Base-by-base conservation (phyloP, 2,888 invertebrate genomes). In the Heteromyza rotundicornis region DNA sequence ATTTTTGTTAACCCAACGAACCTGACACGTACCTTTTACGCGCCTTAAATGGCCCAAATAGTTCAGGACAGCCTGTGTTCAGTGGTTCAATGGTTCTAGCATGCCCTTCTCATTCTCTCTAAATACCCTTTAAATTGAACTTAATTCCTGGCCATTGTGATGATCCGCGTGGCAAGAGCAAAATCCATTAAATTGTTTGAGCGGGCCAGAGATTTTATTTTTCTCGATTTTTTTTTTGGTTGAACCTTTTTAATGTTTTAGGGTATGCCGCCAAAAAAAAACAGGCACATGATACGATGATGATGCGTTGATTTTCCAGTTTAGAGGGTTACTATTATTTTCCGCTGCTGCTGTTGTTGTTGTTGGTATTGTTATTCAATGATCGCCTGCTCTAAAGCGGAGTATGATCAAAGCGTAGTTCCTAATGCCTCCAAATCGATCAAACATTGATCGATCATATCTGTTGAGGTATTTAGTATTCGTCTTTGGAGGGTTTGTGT, bases 51-150 rank as follows among this genome's bases (percentile, higher is more conserved):
- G 32, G 32, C 32, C 12, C 32, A 32, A n/a, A n/a, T n/a, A n/a
- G n/a, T n/a, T n/a, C n/a, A n/a, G n/a, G n/a, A n/a, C n/a, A n/a
- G n/a, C n/a, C n/a, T n/a, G n/a, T n/a, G n/a, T n/a, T n/a, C n/a
- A n/a, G n/a, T n/a, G n/a, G n/a, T n/a, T n/a, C n/a, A n/a, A n/a
- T n/a, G n/a, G n/a, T n/a, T 32, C 32, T 8, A 32, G 32, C 32
- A 12, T 64, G 60, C 60, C 61, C 64, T 57, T 63, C 59, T 62
- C 63, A 55, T 44, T 64, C 66, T 72, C 70, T 72, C 73, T 75
- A 74, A 74, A 75, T 75, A 75, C 75, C 69, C 73, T 70, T 72
- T 71, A 74, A 70, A 71, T 71, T 72, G 71, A 66, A 68, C 74
- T 67, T 71, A 72, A 74, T 75, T 69, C 73, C 65, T 56, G 22